Percentiles rank a stretch among this genome's conserved stretches.
phyloP scores from a whole-genome alignment of 2,888 invertebrate species.

The Heliconius sara region DNA sequence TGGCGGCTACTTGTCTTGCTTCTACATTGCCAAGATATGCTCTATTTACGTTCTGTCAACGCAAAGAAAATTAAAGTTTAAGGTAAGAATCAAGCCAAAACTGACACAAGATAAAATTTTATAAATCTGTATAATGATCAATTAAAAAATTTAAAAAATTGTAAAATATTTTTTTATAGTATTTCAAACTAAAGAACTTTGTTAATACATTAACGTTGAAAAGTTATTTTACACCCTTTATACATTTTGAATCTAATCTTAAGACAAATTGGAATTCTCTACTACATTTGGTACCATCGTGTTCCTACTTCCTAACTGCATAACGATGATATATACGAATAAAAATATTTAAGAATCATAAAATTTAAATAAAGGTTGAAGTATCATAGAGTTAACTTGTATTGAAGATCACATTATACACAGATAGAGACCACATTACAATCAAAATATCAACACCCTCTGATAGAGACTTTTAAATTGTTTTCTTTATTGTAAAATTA shows the following conservation, averaged over 20 bases:
- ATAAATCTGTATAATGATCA: too few relatives aligned
- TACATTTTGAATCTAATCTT: not conserved
- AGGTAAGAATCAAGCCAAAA: constrained; percentile 55
- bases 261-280: not conserved
- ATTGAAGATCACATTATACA: too few relatives aligned
- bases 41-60: constrained; percentile 68
- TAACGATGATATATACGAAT: too few relatives aligned
- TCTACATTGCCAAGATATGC: constrained; percentile 71
- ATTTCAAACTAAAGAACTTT: too few relatives aligned
- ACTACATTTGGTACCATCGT: not conserved
- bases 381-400: not conserved
- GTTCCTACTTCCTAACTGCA: too few relatives aligned
- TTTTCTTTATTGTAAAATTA: not conserved
- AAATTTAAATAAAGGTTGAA: too few relatives aligned
- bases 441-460: not conserved
- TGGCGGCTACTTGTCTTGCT: constrained; percentile 67
- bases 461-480: not conserved
- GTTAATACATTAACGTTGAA: too few relatives aligned
- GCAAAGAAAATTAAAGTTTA: constrained; percentile 70
- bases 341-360: too few relatives aligned
- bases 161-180: not conserved
- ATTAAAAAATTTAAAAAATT: too few relatives aligned
- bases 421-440: not conserved
- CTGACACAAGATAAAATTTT: too few relatives aligned
- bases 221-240: too few relatives aligned